A percentile compares a stretch with the other conserved stretches of the same genome.
Evolutionary conservation across 2,888 invertebrate species (phyloP).

Genomic region (Mechanitis mazaeus): DNA sequence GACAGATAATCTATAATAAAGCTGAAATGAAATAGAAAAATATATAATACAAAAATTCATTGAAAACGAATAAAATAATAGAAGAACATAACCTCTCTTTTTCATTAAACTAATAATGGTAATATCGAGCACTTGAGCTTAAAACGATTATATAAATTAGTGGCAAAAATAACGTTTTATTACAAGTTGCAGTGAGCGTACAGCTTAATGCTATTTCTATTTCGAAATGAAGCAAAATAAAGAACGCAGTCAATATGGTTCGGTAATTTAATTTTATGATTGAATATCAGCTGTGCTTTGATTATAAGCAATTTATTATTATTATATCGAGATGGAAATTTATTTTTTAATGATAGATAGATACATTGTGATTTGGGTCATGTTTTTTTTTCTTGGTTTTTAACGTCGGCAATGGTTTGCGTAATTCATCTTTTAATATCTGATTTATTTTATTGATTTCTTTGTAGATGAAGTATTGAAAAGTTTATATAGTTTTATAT

Average conservation of each 20-base stretch:
- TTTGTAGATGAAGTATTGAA: no score
- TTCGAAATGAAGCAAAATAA: slow-evolving; percentile 31
- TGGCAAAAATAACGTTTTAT: not conserved
- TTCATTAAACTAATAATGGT: not conserved
- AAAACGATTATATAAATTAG: not conserved
- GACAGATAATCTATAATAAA: no score
- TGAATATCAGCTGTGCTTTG: slow-evolving; percentile 27
- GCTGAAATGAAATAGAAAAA: no score
- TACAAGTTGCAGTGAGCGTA: slow-evolving; percentile 10
- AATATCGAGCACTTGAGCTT: not conserved
- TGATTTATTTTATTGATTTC: no score
- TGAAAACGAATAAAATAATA: no score
- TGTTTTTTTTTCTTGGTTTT: no score
- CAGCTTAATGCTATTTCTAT: slow-evolving; percentile 25
- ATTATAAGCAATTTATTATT: slow-evolving; percentile 23
- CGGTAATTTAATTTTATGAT: slow-evolving; percentile 34
- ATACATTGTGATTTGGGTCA: not conserved
- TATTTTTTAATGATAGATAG: slow-evolving; percentile 21
- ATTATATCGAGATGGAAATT: slow-evolving; percentile 22
- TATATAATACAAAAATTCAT: no score
- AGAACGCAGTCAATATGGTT: slow-evolving; percentile 31
- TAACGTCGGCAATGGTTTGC: no score
- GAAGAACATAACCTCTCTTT: not conserved
- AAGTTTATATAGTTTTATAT: no score
- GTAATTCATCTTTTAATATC: no score